Conservation (phyloP, 2,113 vertebrate species). For the Columba janthina region DNA sequence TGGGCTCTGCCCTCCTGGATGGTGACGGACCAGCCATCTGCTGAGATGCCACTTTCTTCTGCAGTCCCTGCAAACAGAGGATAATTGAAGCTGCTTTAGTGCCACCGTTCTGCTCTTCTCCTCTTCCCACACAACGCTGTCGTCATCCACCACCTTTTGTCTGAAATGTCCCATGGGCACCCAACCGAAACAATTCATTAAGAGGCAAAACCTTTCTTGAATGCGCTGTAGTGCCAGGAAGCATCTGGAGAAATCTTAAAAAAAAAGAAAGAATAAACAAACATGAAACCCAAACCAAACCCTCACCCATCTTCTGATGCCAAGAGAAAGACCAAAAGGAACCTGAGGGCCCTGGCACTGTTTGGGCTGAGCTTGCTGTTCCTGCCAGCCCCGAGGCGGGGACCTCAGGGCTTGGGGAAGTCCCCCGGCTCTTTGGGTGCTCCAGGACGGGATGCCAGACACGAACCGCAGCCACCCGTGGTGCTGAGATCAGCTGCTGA, state of each 20-base stretch:
- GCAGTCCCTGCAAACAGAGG: not conserved
- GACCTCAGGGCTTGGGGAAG: not conserved
- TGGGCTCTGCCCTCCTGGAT: not conserved
- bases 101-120: not conserved
- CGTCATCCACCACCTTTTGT: not conserved
- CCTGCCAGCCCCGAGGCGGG: not conserved
- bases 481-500: not conserved
- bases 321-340: not conserved
- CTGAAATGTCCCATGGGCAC: not conserved
- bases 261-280: not conserved
- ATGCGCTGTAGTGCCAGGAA: not conserved
- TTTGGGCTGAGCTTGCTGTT: not conserved
- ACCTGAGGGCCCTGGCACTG: not conserved
- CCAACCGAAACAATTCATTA: not conserved
- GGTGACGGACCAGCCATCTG: not conserved
- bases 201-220: not conserved
- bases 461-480: fast-evolving
- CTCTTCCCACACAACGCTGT: not conserved
- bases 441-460: not conserved
- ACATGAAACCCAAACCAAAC: not conserved
- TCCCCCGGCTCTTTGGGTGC: not conserved
- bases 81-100: not conserved
- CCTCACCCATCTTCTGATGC: not conserved
- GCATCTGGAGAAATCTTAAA: not conserved
- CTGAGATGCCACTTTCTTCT: not conserved